Percentiles rank a stretch among this genome's conserved stretches.
These are phyloP conservation scores for Hoplodrina blanda DNA, from an alignment of 2,888 invertebrate genomes.

Conservation along the genomic window DNA sequence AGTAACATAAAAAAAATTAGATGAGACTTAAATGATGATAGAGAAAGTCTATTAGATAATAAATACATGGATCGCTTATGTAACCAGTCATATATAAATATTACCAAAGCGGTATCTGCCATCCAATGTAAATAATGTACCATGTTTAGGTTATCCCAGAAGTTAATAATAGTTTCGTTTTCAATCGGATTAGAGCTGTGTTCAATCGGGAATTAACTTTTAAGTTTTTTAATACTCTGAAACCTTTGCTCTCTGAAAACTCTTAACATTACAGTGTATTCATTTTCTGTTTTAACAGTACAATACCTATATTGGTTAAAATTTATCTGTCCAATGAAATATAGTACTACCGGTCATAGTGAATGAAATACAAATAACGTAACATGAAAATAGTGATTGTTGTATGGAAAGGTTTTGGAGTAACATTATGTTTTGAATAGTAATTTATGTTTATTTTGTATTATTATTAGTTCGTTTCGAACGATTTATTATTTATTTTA, in stretches of 20 bases:
- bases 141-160: constrained; percentile 59
- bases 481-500: constrained; percentile 77
- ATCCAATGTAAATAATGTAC: constrained; percentile 60
- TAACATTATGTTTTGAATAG: constrained; percentile 75
- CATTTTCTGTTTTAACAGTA: constrained; percentile 36
- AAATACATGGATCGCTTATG: constrained; percentile 49
- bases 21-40: constrained; percentile 19
- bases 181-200: constrained; percentile 52
- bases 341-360: constrained; percentile 37
- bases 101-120: constrained; percentile 53
- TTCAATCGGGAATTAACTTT: constrained; percentile 58
- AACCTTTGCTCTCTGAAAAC: constrained; percentile 42
- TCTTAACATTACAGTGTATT: constrained; percentile 20
- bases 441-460: constrained; percentile 79
- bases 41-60: constrained; percentile 37
- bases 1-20: constrained; percentile 8
- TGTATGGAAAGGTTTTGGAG: constrained; percentile 67
- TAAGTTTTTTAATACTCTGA: constrained; percentile 61
- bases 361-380: constrained; percentile 27
- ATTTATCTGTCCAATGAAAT: constrained; percentile 59
- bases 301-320: constrained; percentile 57
- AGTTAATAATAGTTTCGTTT: constrained; percentile 64
- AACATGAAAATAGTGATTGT: constrained; percentile 39
- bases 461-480: constrained; percentile 77
- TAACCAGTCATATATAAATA: constrained; percentile 43